Percentiles rank a stretch among this genome's conserved stretches.
phyloP scores from a whole-genome alignment of 2,888 invertebrate species.

The Zaprionus bogoriensis region DNA sequence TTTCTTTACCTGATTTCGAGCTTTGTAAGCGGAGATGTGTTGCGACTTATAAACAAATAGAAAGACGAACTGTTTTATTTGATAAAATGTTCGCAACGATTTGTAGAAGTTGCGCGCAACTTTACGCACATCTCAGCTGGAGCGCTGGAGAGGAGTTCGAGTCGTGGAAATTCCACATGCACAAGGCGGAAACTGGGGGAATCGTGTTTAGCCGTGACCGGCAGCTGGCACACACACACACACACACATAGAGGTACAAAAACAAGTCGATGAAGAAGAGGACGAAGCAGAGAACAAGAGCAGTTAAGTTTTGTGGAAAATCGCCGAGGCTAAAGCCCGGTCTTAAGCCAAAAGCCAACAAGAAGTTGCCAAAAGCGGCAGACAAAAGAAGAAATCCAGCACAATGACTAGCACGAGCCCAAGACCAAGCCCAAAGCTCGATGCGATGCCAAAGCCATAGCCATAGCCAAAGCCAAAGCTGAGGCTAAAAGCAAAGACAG shows the following conservation, averaged over 20 bases:
- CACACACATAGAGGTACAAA: constrained; percentile 4
- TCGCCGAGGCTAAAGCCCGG: constrained; percentile 65
- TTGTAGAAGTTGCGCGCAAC: not conserved
- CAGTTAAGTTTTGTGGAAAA: constrained; percentile 55
- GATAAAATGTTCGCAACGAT: not conserved
- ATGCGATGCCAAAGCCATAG: constrained; percentile 16
- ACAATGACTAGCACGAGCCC: constrained; percentile 15
- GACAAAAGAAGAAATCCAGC: constrained; percentile 52
- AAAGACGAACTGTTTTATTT: not conserved
- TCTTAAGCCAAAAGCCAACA: constrained; percentile 75
- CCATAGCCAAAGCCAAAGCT: constrained; percentile 15
- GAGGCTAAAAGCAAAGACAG: constrained; percentile 1
- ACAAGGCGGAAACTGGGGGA: constrained; percentile 5
- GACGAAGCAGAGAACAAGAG: constrained; percentile 8
- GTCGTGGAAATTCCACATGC: constrained; percentile 11
- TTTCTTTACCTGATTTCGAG: not conserved
- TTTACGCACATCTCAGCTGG: constrained; percentile 1
- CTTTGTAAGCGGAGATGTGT: not conserved
- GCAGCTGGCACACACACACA: constrained; percentile 22
- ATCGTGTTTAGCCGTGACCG: constrained; percentile 29
- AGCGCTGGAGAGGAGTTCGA: constrained; percentile 1
- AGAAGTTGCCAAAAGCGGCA: constrained; percentile 70
- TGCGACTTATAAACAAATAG: not conserved
- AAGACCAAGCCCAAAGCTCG: constrained; percentile 9
- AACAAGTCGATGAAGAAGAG: not conserved